Base-by-base conservation (phyloP, 2,888 invertebrate genomes). In the Ichneumon xanthorius region DNA sequence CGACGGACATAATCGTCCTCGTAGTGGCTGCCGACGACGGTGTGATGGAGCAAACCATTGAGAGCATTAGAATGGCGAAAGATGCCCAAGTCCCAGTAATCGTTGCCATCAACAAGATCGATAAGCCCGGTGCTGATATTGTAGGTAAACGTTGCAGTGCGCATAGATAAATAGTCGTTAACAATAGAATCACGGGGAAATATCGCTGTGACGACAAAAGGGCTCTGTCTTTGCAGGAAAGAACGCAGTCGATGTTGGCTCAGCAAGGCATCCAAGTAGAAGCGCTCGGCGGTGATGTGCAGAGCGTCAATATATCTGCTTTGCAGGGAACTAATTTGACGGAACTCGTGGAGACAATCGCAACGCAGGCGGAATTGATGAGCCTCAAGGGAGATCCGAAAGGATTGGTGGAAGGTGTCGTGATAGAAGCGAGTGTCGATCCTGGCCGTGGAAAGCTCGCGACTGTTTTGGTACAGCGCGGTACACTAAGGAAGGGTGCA, bases 1-100 rank as follows among this genome's bases (percentile, higher is more conserved):
- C 97, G 78, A 99, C 99, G 0, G 99, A 99, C 94, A 96, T 99
- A 77, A 98, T 99, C 76, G 97, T 99, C 83, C 95, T 99, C 78
- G 99, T 99, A 37, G 98, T 99, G 58, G 99, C 99, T 1, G 99
- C 99, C 0, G 99, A 99, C 94, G 99, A 99, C 94, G 99, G 99
- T 4, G 99, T 99, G 63, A 99, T 99, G 98, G 97, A 98, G 82
- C 99, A 99, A 95, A 99, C 99, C 0, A 92, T 97, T 1, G 98
- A 99, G 94, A 98, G 98, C 40, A 97, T 99, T 40, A 94, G 96
- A 88, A 97, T 98, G 96, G 99, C 99, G 0, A 95, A 95, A 91
- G 96, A 96, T 89, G 97, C 98, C 0, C 95, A 96, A 87, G 97
- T 99, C 89, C 98, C 99, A 0, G 97, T 99, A 50, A 96, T 99